phyloP scores from a whole-genome alignment of 2,113 vertebrate species.

The Seriola rivoliana region DNA sequence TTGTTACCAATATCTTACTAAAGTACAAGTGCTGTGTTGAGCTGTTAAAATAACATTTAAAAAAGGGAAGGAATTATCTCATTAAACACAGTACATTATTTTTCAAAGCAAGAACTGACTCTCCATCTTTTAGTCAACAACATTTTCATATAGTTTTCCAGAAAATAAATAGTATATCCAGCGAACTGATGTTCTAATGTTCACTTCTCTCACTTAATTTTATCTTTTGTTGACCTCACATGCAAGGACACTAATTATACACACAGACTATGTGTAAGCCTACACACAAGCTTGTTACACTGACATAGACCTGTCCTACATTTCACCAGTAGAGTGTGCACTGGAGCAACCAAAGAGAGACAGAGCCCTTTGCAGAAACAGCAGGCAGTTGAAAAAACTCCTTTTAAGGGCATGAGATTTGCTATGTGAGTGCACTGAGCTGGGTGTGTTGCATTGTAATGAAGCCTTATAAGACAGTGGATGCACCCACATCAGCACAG shows the following conservation, averaged over 20 bases:
- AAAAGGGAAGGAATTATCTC: too few species aligned
- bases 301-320: not conserved
- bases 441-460: conserved; percentile 80
- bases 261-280: not conserved
- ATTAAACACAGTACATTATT: too few species aligned
- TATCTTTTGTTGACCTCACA: too few species aligned
- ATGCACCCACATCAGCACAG: conserved; percentile 27
- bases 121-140: not conserved
- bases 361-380: conserved; percentile 30
- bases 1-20: too few species aligned
- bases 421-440: conserved; percentile 49
- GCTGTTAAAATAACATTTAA: too few species aligned
- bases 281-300: not conserved
- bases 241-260: not conserved
- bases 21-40: too few species aligned
- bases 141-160: not conserved
- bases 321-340: conserved; percentile 69
- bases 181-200: not conserved
- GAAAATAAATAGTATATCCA: not conserved
- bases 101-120: not conserved
- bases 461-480: conserved; percentile 29
- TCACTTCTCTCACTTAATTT: too few species aligned
- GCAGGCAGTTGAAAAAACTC: conserved; percentile 76
- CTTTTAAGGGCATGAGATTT: conserved; percentile 86
- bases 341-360: not conserved